Conservation (phyloP, 1,140 invertebrate species). For the Venturia canescens region DNA sequence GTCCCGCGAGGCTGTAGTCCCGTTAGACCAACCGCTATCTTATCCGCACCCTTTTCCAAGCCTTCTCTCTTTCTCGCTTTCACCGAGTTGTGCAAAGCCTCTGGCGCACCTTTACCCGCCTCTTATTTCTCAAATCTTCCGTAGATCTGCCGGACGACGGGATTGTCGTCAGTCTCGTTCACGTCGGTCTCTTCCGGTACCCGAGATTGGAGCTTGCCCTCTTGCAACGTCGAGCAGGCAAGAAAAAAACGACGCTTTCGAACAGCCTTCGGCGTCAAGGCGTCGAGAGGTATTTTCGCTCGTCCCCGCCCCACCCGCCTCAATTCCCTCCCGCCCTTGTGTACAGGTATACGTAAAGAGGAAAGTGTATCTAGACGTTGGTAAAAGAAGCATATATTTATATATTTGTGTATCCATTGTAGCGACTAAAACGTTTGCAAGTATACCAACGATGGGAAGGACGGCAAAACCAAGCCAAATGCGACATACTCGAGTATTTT, state of each 20-base stretch:
- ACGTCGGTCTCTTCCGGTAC: not conserved
- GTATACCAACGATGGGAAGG: not conserved
- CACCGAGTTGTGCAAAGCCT: not conserved
- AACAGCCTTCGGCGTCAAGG: constrained; percentile 20
- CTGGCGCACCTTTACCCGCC: constrained; percentile 1
- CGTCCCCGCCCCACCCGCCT: too few species aligned
- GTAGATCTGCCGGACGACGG: constrained; percentile 36
- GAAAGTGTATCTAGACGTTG: too few species aligned
- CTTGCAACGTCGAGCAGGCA: constrained; percentile 20
- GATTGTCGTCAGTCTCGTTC: constrained; percentile 40
- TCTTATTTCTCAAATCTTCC: constrained; percentile 34
- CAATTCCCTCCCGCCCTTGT: not conserved
- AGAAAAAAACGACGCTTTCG: constrained; percentile 33
- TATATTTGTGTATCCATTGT: not conserved
- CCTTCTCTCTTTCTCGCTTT: constrained; percentile 6
- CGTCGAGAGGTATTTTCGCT: constrained; percentile 3
- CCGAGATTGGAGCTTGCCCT: constrained; percentile 41
- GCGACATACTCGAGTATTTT: not conserved
- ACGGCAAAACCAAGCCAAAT: not conserved
- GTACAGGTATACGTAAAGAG: too few species aligned
- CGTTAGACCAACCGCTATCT: not conserved
- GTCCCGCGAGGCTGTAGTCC: constrained; percentile 28
- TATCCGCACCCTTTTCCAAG: not conserved
- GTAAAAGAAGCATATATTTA: too few species aligned
- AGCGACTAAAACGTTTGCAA: constrained; percentile 8